Evolutionary conservation across 2,888 invertebrate species (phyloP), one percentile per base, ranked within the genome.

Genomic region (Artemia sinica): DNA sequence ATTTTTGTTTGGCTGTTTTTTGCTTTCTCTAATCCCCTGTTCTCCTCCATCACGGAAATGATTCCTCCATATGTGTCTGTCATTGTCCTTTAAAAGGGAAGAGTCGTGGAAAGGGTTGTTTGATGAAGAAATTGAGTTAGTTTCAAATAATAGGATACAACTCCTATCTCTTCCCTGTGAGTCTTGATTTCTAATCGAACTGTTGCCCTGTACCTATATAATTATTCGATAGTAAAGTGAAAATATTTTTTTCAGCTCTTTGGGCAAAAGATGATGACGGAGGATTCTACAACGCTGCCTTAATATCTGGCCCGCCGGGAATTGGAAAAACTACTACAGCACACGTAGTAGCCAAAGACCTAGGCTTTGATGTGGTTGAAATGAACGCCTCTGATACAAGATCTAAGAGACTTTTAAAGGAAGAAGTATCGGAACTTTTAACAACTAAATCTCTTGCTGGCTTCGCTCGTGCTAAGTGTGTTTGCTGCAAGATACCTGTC

Each of bases 301-400:
- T 99, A 48, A 80, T 99, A 1, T 97, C 97, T 0, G 98, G 98
- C 3, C 89, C 96, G 1, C 98, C 96, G 0, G 98, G 97, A 65
- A 87, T 99, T 71, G 97, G 96, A 79, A 93, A 94, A 82, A 94
- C 93, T 0, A 93, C 94, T 12, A 87, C 90, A 0, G 94, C 89
- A 14, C 83, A 86, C 68, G 81, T 96, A 69, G 92, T 93, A 10
- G 91, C 92, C 75, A 84, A 89, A 75, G 91, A 94, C 76, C 80
- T 93, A 14, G 91, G 90, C 0, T 91, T 89, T 75, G 91, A 93
- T 77, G 82, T 85, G 72, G 87, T 95, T 13, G 98, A 99, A 79
- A 87, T 96, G 76, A 98, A 99, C 80, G 98, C 98, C 0, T 98
- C 97, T 0, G 96, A 97, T 77, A 93, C 95, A 0, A 82, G 98